Evolutionary conservation across 1,140 invertebrate species (phyloP).

Genomic region (Gryllus bimaculatus): DNA sequence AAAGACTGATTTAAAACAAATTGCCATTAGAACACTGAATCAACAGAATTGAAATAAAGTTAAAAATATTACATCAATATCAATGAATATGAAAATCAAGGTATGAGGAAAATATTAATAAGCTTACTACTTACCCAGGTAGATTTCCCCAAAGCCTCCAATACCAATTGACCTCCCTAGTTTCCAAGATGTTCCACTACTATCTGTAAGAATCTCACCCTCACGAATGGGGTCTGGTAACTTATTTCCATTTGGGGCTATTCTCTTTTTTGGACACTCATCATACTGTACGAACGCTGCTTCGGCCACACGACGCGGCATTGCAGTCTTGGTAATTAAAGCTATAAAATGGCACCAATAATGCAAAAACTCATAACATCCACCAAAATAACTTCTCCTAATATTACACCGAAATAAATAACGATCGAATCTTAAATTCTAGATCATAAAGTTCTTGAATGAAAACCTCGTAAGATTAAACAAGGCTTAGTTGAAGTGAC

Average conservation of each 20-base stretch:
- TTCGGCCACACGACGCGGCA: slow-evolving; percentile 16
- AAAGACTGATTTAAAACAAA: no score
- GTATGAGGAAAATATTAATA: no score
- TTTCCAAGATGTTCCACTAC: slow-evolving; percentile 73
- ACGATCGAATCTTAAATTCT: not conserved
- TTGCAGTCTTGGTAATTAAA: not conserved
- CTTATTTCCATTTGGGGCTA: slow-evolving; percentile 15
- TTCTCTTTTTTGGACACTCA: slow-evolving; percentile 12
- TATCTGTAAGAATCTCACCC: slow-evolving; percentile 72
- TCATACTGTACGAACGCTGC: slow-evolving; percentile 5
- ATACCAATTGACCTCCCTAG: slow-evolving; percentile 77
- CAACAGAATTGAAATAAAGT: no score
- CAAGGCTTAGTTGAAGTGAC: not conserved
- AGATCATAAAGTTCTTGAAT: not conserved
- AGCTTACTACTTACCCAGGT: slow-evolving; percentile 47
- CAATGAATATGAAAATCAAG: no score
- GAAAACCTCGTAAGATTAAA: not conserved
- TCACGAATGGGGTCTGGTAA: slow-evolving; percentile 18
- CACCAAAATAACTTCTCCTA: not conserved
- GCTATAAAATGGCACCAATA: not conserved
- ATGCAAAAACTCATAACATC: not conserved
- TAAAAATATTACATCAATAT: no score
- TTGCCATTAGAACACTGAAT: no score
- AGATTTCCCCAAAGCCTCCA: slow-evolving; percentile 91
- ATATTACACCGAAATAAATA: not conserved